phyloP scores from a whole-genome alignment of 2,797 vertebrate genomes.

The Dromococcyx pavoninus region DNA sequence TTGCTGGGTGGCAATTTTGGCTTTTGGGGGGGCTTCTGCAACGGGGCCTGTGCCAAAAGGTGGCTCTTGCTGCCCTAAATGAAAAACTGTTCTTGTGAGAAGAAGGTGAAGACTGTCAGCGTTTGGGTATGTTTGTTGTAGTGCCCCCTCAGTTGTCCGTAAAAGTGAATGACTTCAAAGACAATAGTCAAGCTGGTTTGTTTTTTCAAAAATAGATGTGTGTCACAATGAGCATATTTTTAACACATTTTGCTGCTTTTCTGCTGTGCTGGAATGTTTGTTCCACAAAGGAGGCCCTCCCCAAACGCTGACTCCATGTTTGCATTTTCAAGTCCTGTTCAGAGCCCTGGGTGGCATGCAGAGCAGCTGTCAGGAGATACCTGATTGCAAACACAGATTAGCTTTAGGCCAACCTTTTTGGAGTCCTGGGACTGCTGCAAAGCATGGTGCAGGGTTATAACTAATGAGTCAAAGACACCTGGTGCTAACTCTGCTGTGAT shows the following conservation, averaged over 20 bases:
- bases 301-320: background rate
- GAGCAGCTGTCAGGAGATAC: background rate
- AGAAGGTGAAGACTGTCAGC: background rate
- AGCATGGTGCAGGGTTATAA: background rate
- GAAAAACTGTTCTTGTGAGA: background rate
- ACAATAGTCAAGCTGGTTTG: background rate
- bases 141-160: background rate
- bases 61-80: background rate
- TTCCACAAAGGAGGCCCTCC: background rate
- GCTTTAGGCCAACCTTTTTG: background rate
- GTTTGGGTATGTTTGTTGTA: background rate
- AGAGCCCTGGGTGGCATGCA: background rate
- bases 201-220: background rate
- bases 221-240: background rate
- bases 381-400: background rate
- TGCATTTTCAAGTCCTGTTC: background rate
- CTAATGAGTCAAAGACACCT: background rate
- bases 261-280: background rate
- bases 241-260: background rate
- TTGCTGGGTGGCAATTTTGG: background rate
- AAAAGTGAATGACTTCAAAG: background rate
- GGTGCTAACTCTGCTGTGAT: background rate
- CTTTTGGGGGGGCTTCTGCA: background rate
- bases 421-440: background rate
- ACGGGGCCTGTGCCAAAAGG: background rate